Evolutionary conservation across 2,797 vertebrate species (phyloP).

Genomic region (Sebastes hubbsi): DNA sequence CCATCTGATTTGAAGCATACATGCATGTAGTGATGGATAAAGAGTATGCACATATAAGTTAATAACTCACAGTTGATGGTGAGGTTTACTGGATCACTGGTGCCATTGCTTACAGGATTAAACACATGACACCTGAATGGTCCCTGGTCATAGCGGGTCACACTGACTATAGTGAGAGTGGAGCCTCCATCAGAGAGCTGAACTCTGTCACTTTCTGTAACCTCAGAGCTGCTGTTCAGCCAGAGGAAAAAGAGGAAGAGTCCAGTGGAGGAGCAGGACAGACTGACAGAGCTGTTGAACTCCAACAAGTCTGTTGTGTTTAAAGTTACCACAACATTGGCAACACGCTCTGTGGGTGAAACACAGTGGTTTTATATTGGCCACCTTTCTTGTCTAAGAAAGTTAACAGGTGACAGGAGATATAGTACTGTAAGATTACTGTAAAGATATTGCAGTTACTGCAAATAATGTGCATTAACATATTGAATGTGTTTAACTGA

Average conservation of each 20-base stretch:
- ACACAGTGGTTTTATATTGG: neutral
- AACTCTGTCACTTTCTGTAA: slow-evolving; percentile 35
- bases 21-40: too few relatives aligned
- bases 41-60: too few relatives aligned
- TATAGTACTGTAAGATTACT: neutral
- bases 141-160: too few relatives aligned
- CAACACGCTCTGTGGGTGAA: slow-evolving; percentile 48
- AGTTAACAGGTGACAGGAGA: neutral
- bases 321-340: slow-evolving; percentile 34
- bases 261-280: slow-evolving; percentile 63
- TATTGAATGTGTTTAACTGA: too few relatives aligned
- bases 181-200: slow-evolving; percentile 30
- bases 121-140: too few relatives aligned
- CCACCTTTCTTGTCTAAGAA: too few relatives aligned
- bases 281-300: slow-evolving; percentile 38
- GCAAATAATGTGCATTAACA: neutral
- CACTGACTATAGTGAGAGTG: slow-evolving; percentile 45
- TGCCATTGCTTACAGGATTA: too few relatives aligned
- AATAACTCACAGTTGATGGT: too few relatives aligned
- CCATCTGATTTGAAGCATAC: too few relatives aligned
- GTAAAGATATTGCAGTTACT: neutral
- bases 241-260: slow-evolving; percentile 50
- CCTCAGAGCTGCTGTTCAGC: slow-evolving; percentile 58
- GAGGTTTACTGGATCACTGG: too few relatives aligned
- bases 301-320: slow-evolving; percentile 54